Base-by-base conservation (phyloP, 1,140 invertebrate genomes). In the Drosophila azteca region DNA sequence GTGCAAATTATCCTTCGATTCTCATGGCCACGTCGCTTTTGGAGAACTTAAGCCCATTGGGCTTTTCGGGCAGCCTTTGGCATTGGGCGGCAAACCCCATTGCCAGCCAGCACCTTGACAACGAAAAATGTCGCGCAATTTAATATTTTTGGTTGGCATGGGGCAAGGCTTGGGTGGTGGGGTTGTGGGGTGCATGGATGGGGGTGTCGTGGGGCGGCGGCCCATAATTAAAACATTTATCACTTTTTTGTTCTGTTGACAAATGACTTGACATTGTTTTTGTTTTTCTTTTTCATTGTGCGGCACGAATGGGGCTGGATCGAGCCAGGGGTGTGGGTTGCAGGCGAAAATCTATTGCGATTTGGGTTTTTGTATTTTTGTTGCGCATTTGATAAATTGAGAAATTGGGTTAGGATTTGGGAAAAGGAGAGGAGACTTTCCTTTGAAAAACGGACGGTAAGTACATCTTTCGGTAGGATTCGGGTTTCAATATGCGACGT, bases 211-310 rank as follows among this genome's bases (percentile, higher is more conserved):
- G 31, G 8, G 8, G 31, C 31, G 31, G 31, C 35, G 8, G 4
- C 8, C 51, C 51, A 62, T 76, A 76, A 76, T 76, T 76, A 76
- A 76, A 76, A 76, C 73, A 76, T 76, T 76, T 68, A 62, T 76
- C 72, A 76, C 54, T 43, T 68, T 65, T 39, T 11, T 39, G 35
- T 26, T 26, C 24, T 76, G 73, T 68, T 76, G 73, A 76, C 64
- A 76, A 76, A 76, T 58, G 46, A 41, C 55, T 62, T 13, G 52
- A 68, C 49, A 55, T 76, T 75, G 71, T 63, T 73, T 35, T 17
- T 52, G 4, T 31, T 35, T 20, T 22, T 73, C 51, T 51, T 64
- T 26, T 22, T 3, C 22, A 35, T 39, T 39, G 31, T 35, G 39
- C 41, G 51, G 35, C 50, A 44, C 17, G 20, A 53, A 31, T 8